Evolutionary conservation across 1,140 invertebrate species (phyloP).

Genomic region (Sinonovacula constricta): DNA sequence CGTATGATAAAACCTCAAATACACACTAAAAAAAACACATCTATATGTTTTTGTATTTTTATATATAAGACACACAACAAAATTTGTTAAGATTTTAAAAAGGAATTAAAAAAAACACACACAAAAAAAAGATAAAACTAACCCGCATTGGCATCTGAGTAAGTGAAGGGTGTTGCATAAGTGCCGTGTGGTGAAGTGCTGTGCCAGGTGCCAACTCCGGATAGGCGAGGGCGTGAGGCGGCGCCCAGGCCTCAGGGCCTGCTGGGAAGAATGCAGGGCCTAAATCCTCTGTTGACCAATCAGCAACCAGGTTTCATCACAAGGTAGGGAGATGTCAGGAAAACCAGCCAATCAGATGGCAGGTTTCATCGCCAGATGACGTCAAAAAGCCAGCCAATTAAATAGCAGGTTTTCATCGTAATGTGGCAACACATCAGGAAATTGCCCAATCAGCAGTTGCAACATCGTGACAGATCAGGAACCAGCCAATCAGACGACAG

Average conservation of each 20-base stretch:
- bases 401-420: too few relatives aligned
- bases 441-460: too few relatives aligned
- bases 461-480: too few relatives aligned
- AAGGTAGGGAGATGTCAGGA: too few relatives aligned
- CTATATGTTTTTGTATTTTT: background rate
- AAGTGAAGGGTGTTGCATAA: slow-evolving; percentile 96
- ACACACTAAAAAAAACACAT: background rate
- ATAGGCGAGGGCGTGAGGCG: slow-evolving; percentile 88
- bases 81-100: slow-evolving; percentile 1
- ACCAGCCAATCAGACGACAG: too few relatives aligned
- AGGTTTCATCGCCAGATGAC: too few relatives aligned
- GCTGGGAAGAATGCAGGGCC: slow-evolving; percentile 92
- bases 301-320: too few relatives aligned
- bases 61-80: background rate
- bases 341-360: too few relatives aligned
- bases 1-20: background rate
- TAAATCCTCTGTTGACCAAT: slow-evolving; percentile 87
- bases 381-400: too few relatives aligned
- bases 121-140: slow-evolving; percentile 50
- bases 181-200: slow-evolving; percentile 88
- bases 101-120: slow-evolving; percentile 16
- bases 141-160: slow-evolving; percentile 89
- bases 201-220: slow-evolving; percentile 85
- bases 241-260: slow-evolving; percentile 92
- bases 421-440: too few relatives aligned